These are phyloP conservation scores for Formicarius rufipectus DNA, from an alignment of 2,113 vertebrate genomes.

Conservation along the genomic window DNA sequence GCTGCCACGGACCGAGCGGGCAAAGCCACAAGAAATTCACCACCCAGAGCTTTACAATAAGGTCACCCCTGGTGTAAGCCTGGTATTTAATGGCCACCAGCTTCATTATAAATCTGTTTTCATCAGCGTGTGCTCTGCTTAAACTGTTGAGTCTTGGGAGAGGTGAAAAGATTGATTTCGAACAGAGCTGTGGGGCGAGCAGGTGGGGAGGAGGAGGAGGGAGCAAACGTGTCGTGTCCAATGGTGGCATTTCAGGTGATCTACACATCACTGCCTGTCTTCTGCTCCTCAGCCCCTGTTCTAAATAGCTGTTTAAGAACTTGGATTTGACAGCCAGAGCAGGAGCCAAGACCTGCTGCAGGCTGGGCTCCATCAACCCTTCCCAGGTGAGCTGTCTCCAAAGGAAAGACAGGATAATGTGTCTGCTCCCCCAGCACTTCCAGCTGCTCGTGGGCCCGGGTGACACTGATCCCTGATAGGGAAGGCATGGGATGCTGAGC, in stretches of 20 bases:
- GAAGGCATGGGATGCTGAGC: background rate
- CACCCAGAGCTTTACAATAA: background rate
- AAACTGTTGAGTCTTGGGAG: slow-evolving; percentile 38
- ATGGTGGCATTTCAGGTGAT: slow-evolving; percentile 31
- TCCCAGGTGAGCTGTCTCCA: background rate
- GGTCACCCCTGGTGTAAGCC: slow-evolving; percentile 47
- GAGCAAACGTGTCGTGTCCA: background rate
- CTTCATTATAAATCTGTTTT: slow-evolving; percentile 49
- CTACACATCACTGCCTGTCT: background rate
- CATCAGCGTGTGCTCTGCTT: background rate
- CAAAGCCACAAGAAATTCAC: slow-evolving; percentile 34
- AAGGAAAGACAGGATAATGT: background rate
- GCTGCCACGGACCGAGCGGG: no score
- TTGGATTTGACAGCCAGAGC: slow-evolving; percentile 43
- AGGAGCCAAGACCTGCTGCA: slow-evolving; percentile 32
- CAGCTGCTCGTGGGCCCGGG: background rate
- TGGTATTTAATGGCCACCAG: slow-evolving; percentile 20
- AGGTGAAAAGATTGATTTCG: slow-evolving; percentile 42
- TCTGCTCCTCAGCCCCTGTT: slow-evolving; percentile 4
- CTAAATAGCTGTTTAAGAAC: slow-evolving; percentile 44
- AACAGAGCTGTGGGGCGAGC: slow-evolving; percentile 11
- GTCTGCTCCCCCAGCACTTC: background rate
- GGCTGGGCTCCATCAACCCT: slow-evolving; percentile 6
- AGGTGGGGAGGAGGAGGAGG: slow-evolving; percentile 9
- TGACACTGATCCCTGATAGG: background rate